Evolutionary conservation across 2,113 vertebrate species (phyloP), one percentile per base, ranked within the genome.

Genomic region (Menura novaehollandiae): DNA sequence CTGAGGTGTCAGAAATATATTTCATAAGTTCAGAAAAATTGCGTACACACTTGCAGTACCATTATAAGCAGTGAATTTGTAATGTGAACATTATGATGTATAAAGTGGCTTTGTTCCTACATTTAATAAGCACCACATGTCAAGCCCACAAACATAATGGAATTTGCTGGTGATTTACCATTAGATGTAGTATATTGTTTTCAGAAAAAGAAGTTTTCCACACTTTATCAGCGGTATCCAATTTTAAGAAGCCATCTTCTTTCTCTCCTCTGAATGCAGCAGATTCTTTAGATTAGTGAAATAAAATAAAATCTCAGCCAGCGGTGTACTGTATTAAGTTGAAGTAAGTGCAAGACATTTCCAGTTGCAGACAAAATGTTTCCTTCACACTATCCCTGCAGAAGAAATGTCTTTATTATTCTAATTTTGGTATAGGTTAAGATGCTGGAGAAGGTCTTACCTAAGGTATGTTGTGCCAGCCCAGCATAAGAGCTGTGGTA

Each of bases 51-150:
- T 98, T 97, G 94, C 98, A 95, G 96, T 82, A 94, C 97, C 92
- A 97, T 97, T 98, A 98, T 97, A 96, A 97, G 96, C 95, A 97
- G 97, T 96, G 97, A 97, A 98, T 98, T 98, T 97, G 97, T 97
- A 98, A 98, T 98, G 96, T 98, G 98, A 98, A 98, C 98, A 97
- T 98, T 98, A 97, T 98, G 98, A 98, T 98, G 90, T 98, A 97
- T 98, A 99, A 99, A 99, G 98, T 99, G 98, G 98, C 98, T 98
- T 98, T 99, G 98, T 98, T 98, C 98, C 97, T 98, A 98, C 97
- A 98, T 99, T 99, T 99, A 99, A 99, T 99, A 99, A 99, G 98
- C 97, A 98, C 96, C 88, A 94, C 98, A 98, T 98, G 98, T 98
- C 98, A 98, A 98, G 93, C 91, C 91, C 96, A 97, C 95, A 98